Evolutionary conservation across 2,113 vertebrate species (phyloP), one percentile per base, ranked within the genome.

Genomic region (Scalopus aquaticus): DNA sequence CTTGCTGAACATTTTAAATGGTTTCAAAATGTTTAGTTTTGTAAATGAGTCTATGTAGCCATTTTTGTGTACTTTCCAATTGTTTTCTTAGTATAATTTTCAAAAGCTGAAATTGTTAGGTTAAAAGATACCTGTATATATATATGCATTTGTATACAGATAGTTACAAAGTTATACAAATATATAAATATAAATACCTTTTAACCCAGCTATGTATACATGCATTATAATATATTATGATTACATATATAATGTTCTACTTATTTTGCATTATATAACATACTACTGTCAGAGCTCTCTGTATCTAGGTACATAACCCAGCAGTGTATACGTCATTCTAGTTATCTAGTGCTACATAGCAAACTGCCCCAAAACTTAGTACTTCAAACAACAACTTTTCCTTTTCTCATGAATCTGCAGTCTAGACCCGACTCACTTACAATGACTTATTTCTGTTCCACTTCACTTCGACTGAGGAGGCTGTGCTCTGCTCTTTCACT

Each of bases 11-110:
- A 77, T 73, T 91, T 84, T 78, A 82, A 3, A 56, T 62, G 22
- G 44, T 64, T 82, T 91, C 26, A 93, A 11, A 93, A 42, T 56
- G 9, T 76, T 86, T 86, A 9, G 20, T 51, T 84, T 93, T 74
- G 30, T 70, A 72, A 30, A 17, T 83, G 74, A 46, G 73, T 69
- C 30, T 64, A 56, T 46, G 6, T 37, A 69, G 19, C 60, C 78
- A 62, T 81, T 76, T 93, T 85, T 86, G 3, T 90, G 1, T 62
- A 39, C 54, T 94, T 86, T 86, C 44, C 10, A 91, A 44, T 15
- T 72, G 72, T 90, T 76, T 81, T 86, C 39, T 80, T 60, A 67
- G 49, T 15, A 32, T 56, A 67, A 56, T 70, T 85, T 42, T 37
- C 9, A 80, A 74, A 86, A 85, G 79, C 24, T 74, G n/a, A 56